A percentile compares a stretch with the other conserved stretches of the same genome.
phyloP scores from a whole-genome alignment of 2,113 vertebrate genomes.

The Anolis sagrei region DNA sequence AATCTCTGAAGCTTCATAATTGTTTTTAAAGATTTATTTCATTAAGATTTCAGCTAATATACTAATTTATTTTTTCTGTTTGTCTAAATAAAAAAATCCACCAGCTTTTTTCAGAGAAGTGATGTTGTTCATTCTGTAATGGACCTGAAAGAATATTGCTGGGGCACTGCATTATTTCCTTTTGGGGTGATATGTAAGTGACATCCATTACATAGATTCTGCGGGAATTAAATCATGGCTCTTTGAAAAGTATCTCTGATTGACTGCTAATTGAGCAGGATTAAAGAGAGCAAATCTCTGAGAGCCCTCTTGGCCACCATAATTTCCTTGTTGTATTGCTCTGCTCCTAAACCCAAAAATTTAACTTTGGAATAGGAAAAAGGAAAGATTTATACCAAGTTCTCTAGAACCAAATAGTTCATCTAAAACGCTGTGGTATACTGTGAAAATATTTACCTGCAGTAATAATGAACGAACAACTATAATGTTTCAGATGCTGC shows the following conservation, averaged over 20 bases:
- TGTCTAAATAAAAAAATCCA: neutral
- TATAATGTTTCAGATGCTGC: slow-evolving; percentile 3
- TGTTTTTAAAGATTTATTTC: too few species aligned
- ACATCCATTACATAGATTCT: neutral
- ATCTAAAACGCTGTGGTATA: neutral
- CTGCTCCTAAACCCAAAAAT: neutral
- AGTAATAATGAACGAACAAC: neutral
- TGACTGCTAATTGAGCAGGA: neutral
- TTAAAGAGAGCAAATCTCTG: neutral
- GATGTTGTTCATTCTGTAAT: neutral
- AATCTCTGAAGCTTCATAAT: too few species aligned
- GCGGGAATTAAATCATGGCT: neutral
- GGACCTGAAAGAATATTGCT: too few species aligned
- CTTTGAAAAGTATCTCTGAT: neutral
- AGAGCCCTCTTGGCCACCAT: neutral
- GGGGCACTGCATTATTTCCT: neutral
- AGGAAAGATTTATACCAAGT: neutral
- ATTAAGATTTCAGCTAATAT: too few species aligned
- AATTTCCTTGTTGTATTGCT: neutral
- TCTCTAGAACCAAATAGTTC: neutral
- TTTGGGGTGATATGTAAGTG: neutral
- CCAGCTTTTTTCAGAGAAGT: too few species aligned
- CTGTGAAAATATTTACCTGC: neutral
- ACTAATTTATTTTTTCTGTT: too few species aligned
- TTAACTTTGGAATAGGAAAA: neutral